A percentile compares a stretch with the other conserved stretches of the same genome.
Conservation (phyloP, 2,797 vertebrate species). For the Typhlichthys eigenmanni region DNA sequence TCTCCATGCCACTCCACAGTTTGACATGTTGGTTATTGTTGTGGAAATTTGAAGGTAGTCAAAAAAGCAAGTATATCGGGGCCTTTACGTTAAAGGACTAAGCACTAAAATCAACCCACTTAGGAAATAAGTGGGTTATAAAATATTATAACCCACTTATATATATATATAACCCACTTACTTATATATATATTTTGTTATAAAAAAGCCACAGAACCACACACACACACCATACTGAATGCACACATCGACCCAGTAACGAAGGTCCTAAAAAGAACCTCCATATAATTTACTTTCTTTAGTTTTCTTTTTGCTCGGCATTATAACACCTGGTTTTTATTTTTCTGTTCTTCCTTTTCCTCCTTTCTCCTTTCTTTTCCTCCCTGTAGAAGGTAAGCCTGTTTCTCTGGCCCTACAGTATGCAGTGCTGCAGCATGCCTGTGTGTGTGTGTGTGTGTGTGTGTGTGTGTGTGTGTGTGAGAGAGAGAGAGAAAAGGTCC, state of each 20-base stretch:
- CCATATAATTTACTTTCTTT: conserved; percentile 58
- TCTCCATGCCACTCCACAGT: too few species aligned
- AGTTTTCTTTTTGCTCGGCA: conserved; percentile 69
- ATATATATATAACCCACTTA: too few species aligned
- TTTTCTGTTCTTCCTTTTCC: conserved; percentile 77
- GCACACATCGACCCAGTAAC: background rate
- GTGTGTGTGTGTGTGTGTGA: too few species aligned
- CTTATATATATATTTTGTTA: too few species aligned
- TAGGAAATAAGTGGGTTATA: too few species aligned
- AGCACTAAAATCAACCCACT: too few species aligned
- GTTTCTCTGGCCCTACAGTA: conserved; percentile 70
- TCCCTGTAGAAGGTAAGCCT: conserved; percentile 98
- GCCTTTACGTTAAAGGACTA: too few species aligned
- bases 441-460: conserved; percentile 51
- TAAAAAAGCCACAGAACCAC: conserved; percentile 27
- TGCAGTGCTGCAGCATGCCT: conserved; percentile 84
- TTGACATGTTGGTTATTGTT: too few species aligned
- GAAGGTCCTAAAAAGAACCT: conserved; percentile 29
- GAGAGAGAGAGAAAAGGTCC: conserved; percentile 40
- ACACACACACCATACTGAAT: conserved; percentile 8
- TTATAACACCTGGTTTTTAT: conserved; percentile 82
- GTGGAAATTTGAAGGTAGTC: too few species aligned
- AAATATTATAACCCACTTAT: too few species aligned
- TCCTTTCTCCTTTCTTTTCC: conserved; percentile 86
- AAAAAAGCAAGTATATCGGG: too few species aligned